These are phyloP conservation scores for mouse (Mus musculus) DNA, from an alignment of 2,113 vertebrate species.

Conservation along the genomic window DNA sequence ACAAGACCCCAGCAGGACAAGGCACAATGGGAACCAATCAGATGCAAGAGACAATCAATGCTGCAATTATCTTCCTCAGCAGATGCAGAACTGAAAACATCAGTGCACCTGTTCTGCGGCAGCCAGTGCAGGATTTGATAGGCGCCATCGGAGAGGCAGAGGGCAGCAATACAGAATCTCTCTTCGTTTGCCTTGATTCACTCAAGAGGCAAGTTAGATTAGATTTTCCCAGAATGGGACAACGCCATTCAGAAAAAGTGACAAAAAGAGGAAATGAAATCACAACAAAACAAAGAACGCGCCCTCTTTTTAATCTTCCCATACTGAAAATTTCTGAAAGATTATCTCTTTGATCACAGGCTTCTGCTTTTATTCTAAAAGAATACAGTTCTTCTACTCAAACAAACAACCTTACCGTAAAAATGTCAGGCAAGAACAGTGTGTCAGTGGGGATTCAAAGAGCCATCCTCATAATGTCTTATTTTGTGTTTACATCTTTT, in stretches of 20 bases:
- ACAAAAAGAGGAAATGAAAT: background rate
- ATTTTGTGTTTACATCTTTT: slow-evolving; percentile 38
- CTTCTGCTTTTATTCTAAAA: slow-evolving; percentile 57
- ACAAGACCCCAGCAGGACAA: background rate
- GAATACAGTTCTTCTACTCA: background rate
- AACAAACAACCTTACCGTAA: slow-evolving; percentile 19
- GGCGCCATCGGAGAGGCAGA: slow-evolving; percentile 35
- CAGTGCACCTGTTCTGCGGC: slow-evolving; percentile 43
- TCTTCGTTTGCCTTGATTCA: slow-evolving; percentile 63
- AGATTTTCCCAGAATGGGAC: slow-evolving; percentile 32
- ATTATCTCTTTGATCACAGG: slow-evolving; percentile 14
- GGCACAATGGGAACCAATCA: slow-evolving; percentile 53
- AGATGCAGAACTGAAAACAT: slow-evolving; percentile 52
- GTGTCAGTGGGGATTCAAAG: background rate
- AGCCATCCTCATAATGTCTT: background rate
- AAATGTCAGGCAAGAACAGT: slow-evolving; percentile 10
- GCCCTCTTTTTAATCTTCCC: background rate
- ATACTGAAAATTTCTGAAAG: slow-evolving; percentile 33
- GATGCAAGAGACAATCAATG: slow-evolving; percentile 56
- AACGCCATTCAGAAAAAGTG: slow-evolving; percentile 32
- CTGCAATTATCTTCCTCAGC: slow-evolving; percentile 56
- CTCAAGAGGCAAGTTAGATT: slow-evolving; percentile 18
- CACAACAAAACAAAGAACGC: slow-evolving; percentile 19
- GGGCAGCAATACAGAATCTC: slow-evolving; percentile 46
- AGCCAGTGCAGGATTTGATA: slow-evolving; percentile 25